A percentile compares a stretch with the other conserved stretches of the same genome.
These are phyloP conservation scores for Drosophila pseudotalamancana DNA, from an alignment of 2,888 invertebrate genomes.

Conservation along the genomic window DNA sequence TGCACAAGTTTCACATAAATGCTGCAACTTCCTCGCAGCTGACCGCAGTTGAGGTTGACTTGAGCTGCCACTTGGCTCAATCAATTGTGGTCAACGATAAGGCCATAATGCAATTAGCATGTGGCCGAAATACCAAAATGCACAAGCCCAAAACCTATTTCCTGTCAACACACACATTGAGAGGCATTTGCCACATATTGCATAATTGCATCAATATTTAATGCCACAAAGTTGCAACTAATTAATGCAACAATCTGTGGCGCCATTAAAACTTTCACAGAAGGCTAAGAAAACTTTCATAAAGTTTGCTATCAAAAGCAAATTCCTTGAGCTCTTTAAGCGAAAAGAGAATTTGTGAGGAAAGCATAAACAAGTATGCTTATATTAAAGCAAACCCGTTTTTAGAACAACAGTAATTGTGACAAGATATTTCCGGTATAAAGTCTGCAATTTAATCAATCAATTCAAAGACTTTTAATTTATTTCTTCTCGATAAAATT, in stretches of 20 bases:
- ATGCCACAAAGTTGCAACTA: conserved; percentile 30
- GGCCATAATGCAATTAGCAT: conserved; percentile 23
- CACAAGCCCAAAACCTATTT: conserved; percentile 11
- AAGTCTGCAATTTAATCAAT: too few relatives aligned
- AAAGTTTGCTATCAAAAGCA: too few relatives aligned
- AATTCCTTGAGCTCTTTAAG: too few relatives aligned
- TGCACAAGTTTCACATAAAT: conserved; percentile 6
- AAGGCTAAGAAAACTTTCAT: background rate
- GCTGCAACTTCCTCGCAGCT: background rate
- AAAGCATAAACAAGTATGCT: too few relatives aligned
- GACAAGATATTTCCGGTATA: too few relatives aligned
- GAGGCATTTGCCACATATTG: conserved; percentile 6
- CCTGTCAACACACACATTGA: background rate
- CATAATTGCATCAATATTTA: conserved; percentile 50
- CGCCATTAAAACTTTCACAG: conserved; percentile 10
- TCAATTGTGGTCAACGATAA: conserved; percentile 6
- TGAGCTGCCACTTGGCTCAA: conserved; percentile 4
- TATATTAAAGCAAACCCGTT: too few relatives aligned
- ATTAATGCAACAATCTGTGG: conserved; percentile 30
- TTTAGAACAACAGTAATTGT: too few relatives aligned
- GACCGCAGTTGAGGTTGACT: conserved; percentile 13
- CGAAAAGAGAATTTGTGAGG: too few relatives aligned
- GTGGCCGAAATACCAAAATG: conserved; percentile 23
- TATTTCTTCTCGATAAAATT: too few relatives aligned
- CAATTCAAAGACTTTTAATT: too few relatives aligned